Base-by-base conservation (phyloP, 2,797 vertebrate genomes). In the Podargus strigoides region DNA sequence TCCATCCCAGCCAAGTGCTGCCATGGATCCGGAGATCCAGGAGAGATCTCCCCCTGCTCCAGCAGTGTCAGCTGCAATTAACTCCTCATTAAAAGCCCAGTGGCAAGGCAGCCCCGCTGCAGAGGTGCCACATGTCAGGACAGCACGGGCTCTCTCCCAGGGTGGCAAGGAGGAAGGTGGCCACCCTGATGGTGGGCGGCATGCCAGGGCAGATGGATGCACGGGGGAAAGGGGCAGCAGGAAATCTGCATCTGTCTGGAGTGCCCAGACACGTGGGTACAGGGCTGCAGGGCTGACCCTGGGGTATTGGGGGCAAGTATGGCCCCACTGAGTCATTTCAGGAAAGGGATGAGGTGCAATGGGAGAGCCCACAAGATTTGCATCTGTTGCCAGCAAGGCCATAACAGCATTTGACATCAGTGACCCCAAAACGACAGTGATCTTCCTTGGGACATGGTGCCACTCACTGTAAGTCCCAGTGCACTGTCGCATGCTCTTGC, bases 361-460 rank as follows among this genome's bases (percentile, higher is more conserved):
- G 12, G 53, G 42, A 91, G 12, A 63, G 17, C 32, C 46, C 56
- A 46, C 9, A 39, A 72, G 39, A 44, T 69, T 77, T 87, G 14
- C 34, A 37, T 56, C 49, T 41, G 22, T 21, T 91, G 28, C 41
- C 68, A 92, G 52, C 16, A 19, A 42, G 46, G 42, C 66, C 17
- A 1, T 27, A 20, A 47, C 47, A 64, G 68, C 8, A 4, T 91
- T 77, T 85, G 56, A 77, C 52, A 68, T 14, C 59, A 41, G 3
- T 19, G 27, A 59, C 50, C 47, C 22, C 36, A 23, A 81, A 94
- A 27, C 0, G 0, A 37, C 0, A 0, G 26, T 28, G n/a, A n/a
- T n/a, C n/a, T n/a, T 53, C 37, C 42, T n/a, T 23, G 12, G 37
- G 46, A 52, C 41, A 55, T 3, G 16, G 47, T n/a, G 41, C 24